Conservation (phyloP, 2,888 invertebrate species). For the Petrophora chlorosata region DNA sequence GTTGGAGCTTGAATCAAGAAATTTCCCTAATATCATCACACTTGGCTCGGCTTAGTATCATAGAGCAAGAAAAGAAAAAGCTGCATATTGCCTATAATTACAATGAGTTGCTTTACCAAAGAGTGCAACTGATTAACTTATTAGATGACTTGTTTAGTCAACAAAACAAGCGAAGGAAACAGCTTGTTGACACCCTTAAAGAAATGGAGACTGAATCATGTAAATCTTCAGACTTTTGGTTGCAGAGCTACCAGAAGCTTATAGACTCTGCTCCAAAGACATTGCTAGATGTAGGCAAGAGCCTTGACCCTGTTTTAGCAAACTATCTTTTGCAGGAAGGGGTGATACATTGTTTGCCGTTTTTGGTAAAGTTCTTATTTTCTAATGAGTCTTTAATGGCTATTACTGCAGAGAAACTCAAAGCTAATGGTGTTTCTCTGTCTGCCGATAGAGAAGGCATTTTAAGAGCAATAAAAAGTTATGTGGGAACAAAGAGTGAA, state of each 20-base stretch:
- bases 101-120: slow-evolving; percentile 87
- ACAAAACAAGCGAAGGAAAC: slow-evolving; percentile 85
- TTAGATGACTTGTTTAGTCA: slow-evolving; percentile 88
- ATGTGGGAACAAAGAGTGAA: slow-evolving; percentile 71
- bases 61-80: slow-evolving; percentile 89
- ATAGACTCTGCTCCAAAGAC: slow-evolving; percentile 89
- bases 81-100: slow-evolving; percentile 87
- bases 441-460: slow-evolving; percentile 84
- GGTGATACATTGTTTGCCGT: slow-evolving; percentile 90
- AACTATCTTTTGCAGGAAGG: slow-evolving; percentile 88
- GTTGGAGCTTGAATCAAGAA: slow-evolving; percentile 90
- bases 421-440: slow-evolving; percentile 82
- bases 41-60: slow-evolving; percentile 87
- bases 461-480: slow-evolving; percentile 85
- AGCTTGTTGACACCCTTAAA: slow-evolving; percentile 86
- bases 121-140: slow-evolving; percentile 86
- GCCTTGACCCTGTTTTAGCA: slow-evolving; percentile 86
- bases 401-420: slow-evolving; percentile 82
- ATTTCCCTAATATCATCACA: slow-evolving; percentile 88
- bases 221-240: slow-evolving; percentile 86
- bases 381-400: slow-evolving; percentile 77
- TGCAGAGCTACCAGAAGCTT: slow-evolving; percentile 92
- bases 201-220: slow-evolving; percentile 87
- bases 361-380: slow-evolving; percentile 85
- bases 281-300: slow-evolving; percentile 84